Percentiles rank a stretch among this genome's conserved stretches.
Evolutionary conservation across 2,888 invertebrate genomes (phyloP).

Genomic region (Drosophila peninsularis): DNA sequence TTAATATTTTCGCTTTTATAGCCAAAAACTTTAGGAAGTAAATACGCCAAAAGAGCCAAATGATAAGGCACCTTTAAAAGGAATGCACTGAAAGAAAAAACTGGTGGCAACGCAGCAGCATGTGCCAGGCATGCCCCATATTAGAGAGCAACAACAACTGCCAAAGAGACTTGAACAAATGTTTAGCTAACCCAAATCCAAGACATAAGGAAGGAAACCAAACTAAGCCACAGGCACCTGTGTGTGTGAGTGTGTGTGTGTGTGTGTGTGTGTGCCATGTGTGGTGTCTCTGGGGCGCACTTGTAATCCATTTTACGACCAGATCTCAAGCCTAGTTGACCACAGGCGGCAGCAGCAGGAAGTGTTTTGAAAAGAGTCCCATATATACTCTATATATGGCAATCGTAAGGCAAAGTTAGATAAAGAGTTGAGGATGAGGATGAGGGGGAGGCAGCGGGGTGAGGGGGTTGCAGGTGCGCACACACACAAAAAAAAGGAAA

Average conservation of each 20-base stretch:
- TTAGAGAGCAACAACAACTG: slow-evolving; percentile 4
- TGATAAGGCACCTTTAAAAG: not conserved
- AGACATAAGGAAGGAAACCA: slow-evolving; percentile 72
- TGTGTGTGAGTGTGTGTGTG: slow-evolving; percentile 5
- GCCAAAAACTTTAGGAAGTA: not conserved
- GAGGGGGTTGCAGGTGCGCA: slow-evolving; percentile 4
- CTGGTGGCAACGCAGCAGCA: slow-evolving; percentile 4
- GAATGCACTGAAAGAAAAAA: not conserved
- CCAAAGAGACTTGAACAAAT: slow-evolving; percentile 45
- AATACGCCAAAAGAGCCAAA: not conserved
- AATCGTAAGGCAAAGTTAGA: slow-evolving; percentile 21
- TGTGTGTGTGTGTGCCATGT: slow-evolving; percentile 20
- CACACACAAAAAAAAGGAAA: not conserved
- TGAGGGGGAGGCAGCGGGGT: not conserved
- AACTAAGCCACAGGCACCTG: slow-evolving; percentile 19
- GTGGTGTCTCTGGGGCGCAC: slow-evolving; percentile 60
- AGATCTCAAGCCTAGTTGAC: slow-evolving; percentile 64
- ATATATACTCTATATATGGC: slow-evolving; percentile 40
- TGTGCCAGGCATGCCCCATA: slow-evolving; percentile 15
- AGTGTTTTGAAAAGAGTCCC: slow-evolving; percentile 60
- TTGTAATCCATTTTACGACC: slow-evolving; percentile 71
- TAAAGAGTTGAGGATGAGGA: not conserved
- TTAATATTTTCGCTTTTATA: not conserved
- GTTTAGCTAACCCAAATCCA: slow-evolving; percentile 74
- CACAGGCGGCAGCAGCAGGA: slow-evolving; percentile 63